Conservation (phyloP, 2,797 vertebrate species). For the Manis pentadactyla region DNA sequence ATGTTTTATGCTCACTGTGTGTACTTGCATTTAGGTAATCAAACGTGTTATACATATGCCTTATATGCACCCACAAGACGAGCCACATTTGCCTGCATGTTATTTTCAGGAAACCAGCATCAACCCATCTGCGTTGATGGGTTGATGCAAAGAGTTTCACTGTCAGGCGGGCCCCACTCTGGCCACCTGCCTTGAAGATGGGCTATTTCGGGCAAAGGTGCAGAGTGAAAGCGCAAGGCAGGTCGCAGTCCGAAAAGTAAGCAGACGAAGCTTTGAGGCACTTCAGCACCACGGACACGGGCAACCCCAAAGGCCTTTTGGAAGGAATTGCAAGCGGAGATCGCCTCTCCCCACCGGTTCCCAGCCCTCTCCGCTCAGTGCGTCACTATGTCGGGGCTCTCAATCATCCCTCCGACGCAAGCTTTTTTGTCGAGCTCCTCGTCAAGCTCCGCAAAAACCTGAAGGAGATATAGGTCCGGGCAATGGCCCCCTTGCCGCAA, state of each 20-base stretch:
- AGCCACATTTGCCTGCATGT: background rate
- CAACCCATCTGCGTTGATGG: background rate
- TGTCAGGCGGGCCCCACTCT: background rate
- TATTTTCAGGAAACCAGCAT: background rate
- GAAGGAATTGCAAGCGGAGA: accelerated
- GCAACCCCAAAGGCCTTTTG: background rate
- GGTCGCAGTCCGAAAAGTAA: background rate
- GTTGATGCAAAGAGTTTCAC: background rate
- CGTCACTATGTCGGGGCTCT: background rate
- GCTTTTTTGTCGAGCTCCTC: background rate
- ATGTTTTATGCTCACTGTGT: background rate
- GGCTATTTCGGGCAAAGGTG: slow-evolving; percentile 45
- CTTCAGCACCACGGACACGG: slow-evolving; percentile 79
- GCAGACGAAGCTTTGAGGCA: accelerated
- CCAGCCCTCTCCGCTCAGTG: background rate
- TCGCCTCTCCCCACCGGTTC: background rate
- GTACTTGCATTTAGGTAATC: background rate
- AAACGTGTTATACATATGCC: background rate
- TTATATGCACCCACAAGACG: background rate
- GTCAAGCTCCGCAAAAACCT: background rate
- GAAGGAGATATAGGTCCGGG: background rate
- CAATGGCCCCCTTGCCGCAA: background rate
- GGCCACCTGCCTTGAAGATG: background rate
- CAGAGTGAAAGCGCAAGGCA: background rate
- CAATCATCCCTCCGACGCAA: background rate